A percentile compares a stretch with the other conserved stretches of the same genome.
Conservation (phyloP, 2,888 invertebrate genomes). For the Bedellia somnulentella region DNA sequence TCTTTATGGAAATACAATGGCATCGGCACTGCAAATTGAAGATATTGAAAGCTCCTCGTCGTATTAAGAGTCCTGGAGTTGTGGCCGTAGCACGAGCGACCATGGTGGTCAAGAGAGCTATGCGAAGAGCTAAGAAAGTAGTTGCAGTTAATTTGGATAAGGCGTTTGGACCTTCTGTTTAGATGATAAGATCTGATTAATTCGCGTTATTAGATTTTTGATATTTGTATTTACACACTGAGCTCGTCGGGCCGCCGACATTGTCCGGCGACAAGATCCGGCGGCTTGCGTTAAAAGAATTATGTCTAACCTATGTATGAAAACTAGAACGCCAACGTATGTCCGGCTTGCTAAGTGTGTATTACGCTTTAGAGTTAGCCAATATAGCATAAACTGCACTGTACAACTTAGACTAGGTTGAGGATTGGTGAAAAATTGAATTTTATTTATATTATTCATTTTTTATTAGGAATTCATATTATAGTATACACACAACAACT, state of each 20-base stretch:
- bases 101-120: slow-evolving; percentile 13
- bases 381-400: background rate
- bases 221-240: background rate
- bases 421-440: background rate
- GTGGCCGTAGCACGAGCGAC: slow-evolving; percentile 9
- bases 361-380: background rate
- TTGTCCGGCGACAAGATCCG: too few species aligned
- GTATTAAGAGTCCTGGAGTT: background rate
- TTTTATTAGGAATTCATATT: too few species aligned
- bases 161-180: slow-evolving; percentile 3
- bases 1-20: slow-evolving; percentile 29
- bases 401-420: background rate
- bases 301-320: too few species aligned
- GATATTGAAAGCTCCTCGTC: too few species aligned
- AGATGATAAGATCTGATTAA: background rate
- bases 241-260: too few species aligned
- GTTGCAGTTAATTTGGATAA: slow-evolving; percentile 2
- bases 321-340: too few species aligned
- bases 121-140: background rate
- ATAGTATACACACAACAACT: too few species aligned
- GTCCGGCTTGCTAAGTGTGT: background rate
- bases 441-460: background rate
- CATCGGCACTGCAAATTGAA: slow-evolving; percentile 20
- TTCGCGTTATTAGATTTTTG: background rate
- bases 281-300: too few species aligned